Conservation (phyloP, 1,140 invertebrate species). For the Stegodyphus mimosarum region DNA sequence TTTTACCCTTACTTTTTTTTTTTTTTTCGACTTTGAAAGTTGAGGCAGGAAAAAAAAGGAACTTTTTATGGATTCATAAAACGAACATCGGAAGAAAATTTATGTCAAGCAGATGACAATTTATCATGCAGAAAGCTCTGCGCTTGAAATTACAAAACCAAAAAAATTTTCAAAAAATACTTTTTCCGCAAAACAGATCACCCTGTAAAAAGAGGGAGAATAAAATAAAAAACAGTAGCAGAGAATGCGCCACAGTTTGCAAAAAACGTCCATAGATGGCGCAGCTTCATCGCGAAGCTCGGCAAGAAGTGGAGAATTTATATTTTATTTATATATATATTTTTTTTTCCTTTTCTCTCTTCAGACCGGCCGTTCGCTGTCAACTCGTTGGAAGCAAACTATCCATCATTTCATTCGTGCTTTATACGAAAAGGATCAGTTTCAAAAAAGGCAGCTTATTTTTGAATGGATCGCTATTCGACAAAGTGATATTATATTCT, state of each 20-base stretch:
- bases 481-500: slow-evolving; percentile 60
- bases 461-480: slow-evolving; percentile 54
- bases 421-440: slow-evolving; percentile 59
- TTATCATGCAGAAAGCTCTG: slow-evolving; percentile 37
- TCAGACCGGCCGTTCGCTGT: slow-evolving; percentile 47
- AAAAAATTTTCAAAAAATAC: background rate
- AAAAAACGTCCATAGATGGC: slow-evolving; percentile 34
- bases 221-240: background rate
- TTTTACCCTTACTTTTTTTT: too few species aligned
- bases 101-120: slow-evolving; percentile 47
- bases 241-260: background rate
- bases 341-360: slow-evolving; percentile 9
- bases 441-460: slow-evolving; percentile 56
- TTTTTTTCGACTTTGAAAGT: background rate
- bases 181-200: background rate
- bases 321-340: background rate
- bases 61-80: background rate
- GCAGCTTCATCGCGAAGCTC: background rate
- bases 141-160: slow-evolving; percentile 22
- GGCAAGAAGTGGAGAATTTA: slow-evolving; percentile 10
- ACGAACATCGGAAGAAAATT: slow-evolving; percentile 37
- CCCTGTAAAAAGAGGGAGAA: background rate
- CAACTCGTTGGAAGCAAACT: slow-evolving; percentile 31
- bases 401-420: slow-evolving; percentile 54
- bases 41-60: background rate